A percentile compares a stretch with the other conserved stretches of the same genome.
Conservation (phyloP, 2,113 vertebrate species). For the Labeo catla region DNA sequence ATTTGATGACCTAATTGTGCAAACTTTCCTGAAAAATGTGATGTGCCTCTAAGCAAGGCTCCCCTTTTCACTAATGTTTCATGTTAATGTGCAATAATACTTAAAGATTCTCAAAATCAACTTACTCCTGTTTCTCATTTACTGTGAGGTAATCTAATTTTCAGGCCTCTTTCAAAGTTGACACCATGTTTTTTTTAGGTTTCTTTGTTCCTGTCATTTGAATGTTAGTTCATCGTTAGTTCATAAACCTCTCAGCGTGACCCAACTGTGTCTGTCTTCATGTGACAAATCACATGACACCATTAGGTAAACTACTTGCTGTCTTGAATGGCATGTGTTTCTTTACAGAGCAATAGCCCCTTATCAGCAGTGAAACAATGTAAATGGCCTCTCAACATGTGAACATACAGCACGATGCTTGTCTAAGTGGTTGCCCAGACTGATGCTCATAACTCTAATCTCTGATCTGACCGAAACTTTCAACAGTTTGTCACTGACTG, state of each 20-base stretch:
- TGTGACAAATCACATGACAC: conserved; percentile 5
- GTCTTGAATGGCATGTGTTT: conserved; percentile 18
- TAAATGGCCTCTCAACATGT: conserved; percentile 16
- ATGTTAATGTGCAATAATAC: neutral
- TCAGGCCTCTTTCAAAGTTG: neutral
- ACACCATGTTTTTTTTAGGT: conserved; percentile 9
- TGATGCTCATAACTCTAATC: conserved; percentile 16
- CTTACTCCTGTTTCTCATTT: neutral
- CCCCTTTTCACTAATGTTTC: neutral
- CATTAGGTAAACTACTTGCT: conserved; percentile 10
- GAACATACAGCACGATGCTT: conserved; percentile 2
- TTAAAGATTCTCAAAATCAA: neutral
- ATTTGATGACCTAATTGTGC: conserved; percentile 34
- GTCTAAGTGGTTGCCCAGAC: neutral
- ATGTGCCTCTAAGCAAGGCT: neutral
- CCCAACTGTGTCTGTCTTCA: neutral
- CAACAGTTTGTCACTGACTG: conserved; percentile 6
- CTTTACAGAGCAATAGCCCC: neutral
- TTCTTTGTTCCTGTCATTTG: neutral
- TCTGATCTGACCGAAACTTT: neutral
- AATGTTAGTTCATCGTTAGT: neutral
- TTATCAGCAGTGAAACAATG: neutral
- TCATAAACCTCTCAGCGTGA: neutral
- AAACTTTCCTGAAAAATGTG: conserved; percentile 1
- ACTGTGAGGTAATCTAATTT: neutral